phyloP scores from a whole-genome alignment of 2,888 invertebrate genomes.

The Himalopsyche kuldschensis region DNA sequence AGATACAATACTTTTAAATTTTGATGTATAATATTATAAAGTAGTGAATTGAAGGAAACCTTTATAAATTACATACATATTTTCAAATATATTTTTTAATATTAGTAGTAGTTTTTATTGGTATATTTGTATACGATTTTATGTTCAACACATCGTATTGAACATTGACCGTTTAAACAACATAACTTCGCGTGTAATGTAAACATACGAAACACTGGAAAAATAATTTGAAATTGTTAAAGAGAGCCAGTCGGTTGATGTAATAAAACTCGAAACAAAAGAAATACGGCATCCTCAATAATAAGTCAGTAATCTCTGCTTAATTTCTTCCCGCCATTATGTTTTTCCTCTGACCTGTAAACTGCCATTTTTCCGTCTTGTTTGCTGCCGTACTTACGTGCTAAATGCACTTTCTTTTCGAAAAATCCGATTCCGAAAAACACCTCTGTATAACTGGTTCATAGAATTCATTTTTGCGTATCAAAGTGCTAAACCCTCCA shows the following conservation, averaged over 20 bases:
- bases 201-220: no score
- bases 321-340: not conserved
- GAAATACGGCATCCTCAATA: not conserved
- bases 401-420: not conserved
- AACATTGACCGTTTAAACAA: no score
- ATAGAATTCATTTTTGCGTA: not conserved
- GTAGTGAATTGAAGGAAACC: no score
- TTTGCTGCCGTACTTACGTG: not conserved
- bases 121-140: no score
- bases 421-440: not conserved
- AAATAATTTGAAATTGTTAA: no score
- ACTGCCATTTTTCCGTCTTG: not conserved
- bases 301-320: not conserved
- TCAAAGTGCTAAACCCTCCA: not conserved
- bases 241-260: no score
- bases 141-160: no score
- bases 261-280: not conserved
- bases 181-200: no score
- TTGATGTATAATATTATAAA: no score
- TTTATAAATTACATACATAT: no score
- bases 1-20: no score
- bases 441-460: not conserved
- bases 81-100: not conserved
- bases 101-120: no score
- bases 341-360: not conserved